Evolutionary conservation across 2,888 invertebrate species (phyloP).

Genomic region (Drosophila rellima): DNA sequence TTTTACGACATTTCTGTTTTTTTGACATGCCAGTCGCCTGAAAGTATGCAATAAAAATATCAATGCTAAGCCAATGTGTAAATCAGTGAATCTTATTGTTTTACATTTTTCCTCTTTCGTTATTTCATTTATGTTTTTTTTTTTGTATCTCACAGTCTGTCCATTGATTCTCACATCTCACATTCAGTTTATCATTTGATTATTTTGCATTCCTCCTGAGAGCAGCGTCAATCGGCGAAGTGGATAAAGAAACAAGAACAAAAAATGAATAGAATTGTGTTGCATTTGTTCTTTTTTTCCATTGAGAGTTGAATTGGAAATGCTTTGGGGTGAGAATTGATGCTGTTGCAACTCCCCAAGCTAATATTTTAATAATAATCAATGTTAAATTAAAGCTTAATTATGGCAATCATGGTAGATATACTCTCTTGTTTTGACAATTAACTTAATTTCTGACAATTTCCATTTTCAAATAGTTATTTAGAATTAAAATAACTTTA

Average conservation of each 20-base stretch:
- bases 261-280: conserved; percentile 6
- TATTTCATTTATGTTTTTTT: too few species aligned
- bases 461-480: background rate
- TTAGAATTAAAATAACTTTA: too few species aligned
- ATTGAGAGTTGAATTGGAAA: background rate
- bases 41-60: conserved; percentile 77
- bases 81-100: conserved; percentile 77
- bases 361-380: conserved; percentile 1
- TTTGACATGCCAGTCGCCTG: conserved; percentile 47
- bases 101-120: conserved; percentile 30
- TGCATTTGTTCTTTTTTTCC: conserved; percentile 14
- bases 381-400: background rate
- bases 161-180: conserved; percentile 39
- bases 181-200: conserved; percentile 45
- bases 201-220: conserved; percentile 34
- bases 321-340: background rate
- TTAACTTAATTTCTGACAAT: background rate
- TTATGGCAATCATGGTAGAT: background rate
- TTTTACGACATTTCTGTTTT: conserved; percentile 68
- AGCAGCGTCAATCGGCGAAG: conserved; percentile 13
- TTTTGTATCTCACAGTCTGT: background rate
- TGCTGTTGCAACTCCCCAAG: background rate
- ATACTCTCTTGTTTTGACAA: background rate
- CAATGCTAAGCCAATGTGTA: conserved; percentile 76
- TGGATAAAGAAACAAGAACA: conserved; percentile 10